A percentile compares a stretch with the other conserved stretches of the same genome.
These are phyloP conservation scores for Frankliniella intonsa DNA, from an alignment of 2,888 invertebrate genomes.

Conservation along the genomic window DNA sequence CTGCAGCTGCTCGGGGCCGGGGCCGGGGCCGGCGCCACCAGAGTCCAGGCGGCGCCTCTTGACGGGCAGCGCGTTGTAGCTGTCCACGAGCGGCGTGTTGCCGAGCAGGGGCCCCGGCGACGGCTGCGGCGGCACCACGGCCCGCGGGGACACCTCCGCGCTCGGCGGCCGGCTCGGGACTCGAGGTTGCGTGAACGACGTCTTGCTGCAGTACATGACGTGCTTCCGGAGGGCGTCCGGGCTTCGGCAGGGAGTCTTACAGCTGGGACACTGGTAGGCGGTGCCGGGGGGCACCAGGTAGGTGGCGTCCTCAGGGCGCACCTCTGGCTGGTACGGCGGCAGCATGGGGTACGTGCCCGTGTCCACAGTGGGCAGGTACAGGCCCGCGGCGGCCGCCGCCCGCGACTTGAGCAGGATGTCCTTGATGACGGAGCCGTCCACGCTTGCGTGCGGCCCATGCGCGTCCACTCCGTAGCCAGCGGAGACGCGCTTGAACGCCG, in stretches of 20 bases:
- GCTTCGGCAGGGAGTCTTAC: neutral
- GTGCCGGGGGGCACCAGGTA: neutral
- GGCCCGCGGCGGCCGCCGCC: slow-evolving; percentile 47
- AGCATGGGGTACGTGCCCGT: neutral
- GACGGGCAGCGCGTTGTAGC: slow-evolving; percentile 51
- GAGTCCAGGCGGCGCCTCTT: slow-evolving; percentile 54
- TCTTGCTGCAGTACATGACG: slow-evolving; percentile 1
- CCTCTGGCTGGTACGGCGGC: neutral
- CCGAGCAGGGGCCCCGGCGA: slow-evolving; percentile 80
- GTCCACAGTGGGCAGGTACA: neutral
- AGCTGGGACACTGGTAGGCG: neutral
- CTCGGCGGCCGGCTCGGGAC: slow-evolving; percentile 2
- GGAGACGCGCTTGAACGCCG: neutral
- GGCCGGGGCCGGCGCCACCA: slow-evolving; percentile 36
- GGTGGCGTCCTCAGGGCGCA: neutral
- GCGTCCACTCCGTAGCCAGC: neutral
- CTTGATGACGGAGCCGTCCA: slow-evolving; percentile 58
- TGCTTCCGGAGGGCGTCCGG: slow-evolving; percentile 5
- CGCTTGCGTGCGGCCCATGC: slow-evolving; percentile 32
- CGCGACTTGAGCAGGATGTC: slow-evolving; percentile 68
- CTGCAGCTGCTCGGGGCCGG: neutral
- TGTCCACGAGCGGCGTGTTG: slow-evolving; percentile 73
- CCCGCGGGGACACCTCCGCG: slow-evolving; percentile 41
- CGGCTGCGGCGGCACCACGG: slow-evolving; percentile 56
- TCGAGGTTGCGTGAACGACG: neutral